Evolutionary conservation across 2,113 vertebrate species (phyloP).

Genomic region (Semicossyphus pulcher): DNA sequence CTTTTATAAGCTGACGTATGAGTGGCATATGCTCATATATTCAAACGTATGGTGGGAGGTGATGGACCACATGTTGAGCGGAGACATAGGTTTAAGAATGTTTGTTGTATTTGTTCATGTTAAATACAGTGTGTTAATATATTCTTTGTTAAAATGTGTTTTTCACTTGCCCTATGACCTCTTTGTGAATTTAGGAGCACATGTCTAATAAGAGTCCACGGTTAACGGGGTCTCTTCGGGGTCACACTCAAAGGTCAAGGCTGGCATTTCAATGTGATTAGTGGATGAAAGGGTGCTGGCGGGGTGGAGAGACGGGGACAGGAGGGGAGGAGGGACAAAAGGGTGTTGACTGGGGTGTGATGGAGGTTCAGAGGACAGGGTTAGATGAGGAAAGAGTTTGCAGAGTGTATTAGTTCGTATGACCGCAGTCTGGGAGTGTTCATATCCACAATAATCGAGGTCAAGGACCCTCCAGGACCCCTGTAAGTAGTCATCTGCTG

Average conservation of each 20-base stretch:
- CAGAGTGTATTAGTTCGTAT: constrained; percentile 7
- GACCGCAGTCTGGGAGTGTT: constrained; percentile 12
- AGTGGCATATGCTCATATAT: constrained; percentile 36
- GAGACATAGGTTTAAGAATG: too few relatives aligned
- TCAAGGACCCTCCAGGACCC: constrained; percentile 29
- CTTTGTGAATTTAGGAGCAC: constrained; percentile 1
- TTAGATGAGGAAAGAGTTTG: constrained; percentile 14
- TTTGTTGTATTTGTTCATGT: background rate
- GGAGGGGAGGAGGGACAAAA: constrained; percentile 11
- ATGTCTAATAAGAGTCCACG: background rate
- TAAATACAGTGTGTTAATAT: background rate
- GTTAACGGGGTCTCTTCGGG: constrained; percentile 3
- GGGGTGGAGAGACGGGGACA: constrained; percentile 9
- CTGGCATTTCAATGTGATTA: constrained; percentile 56
- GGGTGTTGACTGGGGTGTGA: background rate
- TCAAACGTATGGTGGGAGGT: background rate
- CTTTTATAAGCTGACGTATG: constrained; percentile 45
- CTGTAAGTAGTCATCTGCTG: constrained; percentile 25
- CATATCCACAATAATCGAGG: constrained; percentile 25
- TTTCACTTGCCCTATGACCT: background rate
- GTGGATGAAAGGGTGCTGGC: constrained; percentile 42
- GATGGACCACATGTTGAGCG: background rate
- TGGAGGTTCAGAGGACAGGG: constrained; percentile 5
- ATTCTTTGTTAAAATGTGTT: background rate
- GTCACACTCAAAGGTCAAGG: constrained; percentile 25